phyloP scores from a whole-genome alignment of 2,797 vertebrate genomes.

The Bryconaethiops microstoma region DNA sequence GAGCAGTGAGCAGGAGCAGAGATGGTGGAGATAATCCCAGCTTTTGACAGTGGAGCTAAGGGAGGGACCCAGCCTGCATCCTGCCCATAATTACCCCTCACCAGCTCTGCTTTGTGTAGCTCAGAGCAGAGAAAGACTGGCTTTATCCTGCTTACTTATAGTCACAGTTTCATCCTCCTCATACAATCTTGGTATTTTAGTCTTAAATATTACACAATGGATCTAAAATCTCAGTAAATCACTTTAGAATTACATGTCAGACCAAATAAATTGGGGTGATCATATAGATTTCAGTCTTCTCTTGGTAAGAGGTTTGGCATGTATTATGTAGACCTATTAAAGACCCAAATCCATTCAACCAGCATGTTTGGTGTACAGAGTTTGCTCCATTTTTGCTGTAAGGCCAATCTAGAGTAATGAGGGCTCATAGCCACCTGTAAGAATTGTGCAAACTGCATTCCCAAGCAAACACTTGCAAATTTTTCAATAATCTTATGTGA shows the following conservation, averaged over 20 bases:
- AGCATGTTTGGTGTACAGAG: too few species aligned
- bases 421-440: too few species aligned
- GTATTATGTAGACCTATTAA: too few species aligned
- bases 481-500: too few species aligned
- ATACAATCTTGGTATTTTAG: not conserved
- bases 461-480: too few species aligned
- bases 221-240: not conserved
- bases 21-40: conserved; percentile 38
- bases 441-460: too few species aligned
- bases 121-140: not conserved
- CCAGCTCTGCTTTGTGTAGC: conserved; percentile 15
- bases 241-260: not conserved
- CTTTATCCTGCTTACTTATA: conserved; percentile 3
- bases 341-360: too few species aligned
- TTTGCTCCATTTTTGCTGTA: too few species aligned
- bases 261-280: not conserved
- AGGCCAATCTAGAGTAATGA: too few species aligned
- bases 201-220: not conserved
- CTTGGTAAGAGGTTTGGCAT: too few species aligned
- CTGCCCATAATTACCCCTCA: conserved; percentile 18
- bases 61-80: conserved; percentile 7
- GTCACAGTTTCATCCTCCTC: not conserved
- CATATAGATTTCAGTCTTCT: too few species aligned
- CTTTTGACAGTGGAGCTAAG: conserved; percentile 4
- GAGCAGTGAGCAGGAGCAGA: conserved; percentile 30